Base-by-base conservation (phyloP, 1,140 invertebrate species). In the Trichomalopsis sarcophagae region DNA sequence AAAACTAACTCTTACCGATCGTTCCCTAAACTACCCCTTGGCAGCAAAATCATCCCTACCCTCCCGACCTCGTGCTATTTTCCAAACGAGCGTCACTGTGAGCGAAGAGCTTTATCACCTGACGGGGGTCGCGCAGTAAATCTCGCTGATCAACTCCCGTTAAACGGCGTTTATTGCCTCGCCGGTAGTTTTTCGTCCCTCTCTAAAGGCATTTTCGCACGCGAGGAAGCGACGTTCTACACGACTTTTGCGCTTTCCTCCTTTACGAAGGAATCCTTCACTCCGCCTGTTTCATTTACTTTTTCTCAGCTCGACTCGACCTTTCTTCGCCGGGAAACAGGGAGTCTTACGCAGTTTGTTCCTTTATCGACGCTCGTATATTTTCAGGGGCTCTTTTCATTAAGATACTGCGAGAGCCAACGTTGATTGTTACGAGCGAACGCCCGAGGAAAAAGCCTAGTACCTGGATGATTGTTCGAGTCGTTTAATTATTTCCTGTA, bases 131-230 rank as follows among this genome's bases (percentile, higher is more conserved):
- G 36, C 55, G 36, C 55, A 40, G 21, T 81, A 62, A 81, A 75
- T 84, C 69, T 84, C 33, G n/a, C 23, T 84, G 69, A 84, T 81
- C 69, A 84, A 84, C 33, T 84, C 50, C n/a, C 80, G 69, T 73
- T 81, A 81, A 81, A 81, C 30, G 40, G 23, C 69, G 44, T 81
- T 73, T 81, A 73, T 81, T 73, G 62, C 69, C 69, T 23, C 6
- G 17, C 21, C 55, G 36, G 33, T 36, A 69, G 68, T 81, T 69
- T 36, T 73, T 81, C 44, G 33, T 50, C 27, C 44, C 33, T 47
- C 55, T 80, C 36, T 69, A 80, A 80, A 68, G 78, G 78, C n/a
- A 79, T 27, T 79, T 79, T 33, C 77, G 27, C n/a, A 62, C 44
- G 44, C n/a, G 21, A 23, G 27, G 2, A 21, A 27, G 47, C 17